Conservation (phyloP, 2,888 invertebrate genomes). For the Colostygia pectinataria region DNA sequence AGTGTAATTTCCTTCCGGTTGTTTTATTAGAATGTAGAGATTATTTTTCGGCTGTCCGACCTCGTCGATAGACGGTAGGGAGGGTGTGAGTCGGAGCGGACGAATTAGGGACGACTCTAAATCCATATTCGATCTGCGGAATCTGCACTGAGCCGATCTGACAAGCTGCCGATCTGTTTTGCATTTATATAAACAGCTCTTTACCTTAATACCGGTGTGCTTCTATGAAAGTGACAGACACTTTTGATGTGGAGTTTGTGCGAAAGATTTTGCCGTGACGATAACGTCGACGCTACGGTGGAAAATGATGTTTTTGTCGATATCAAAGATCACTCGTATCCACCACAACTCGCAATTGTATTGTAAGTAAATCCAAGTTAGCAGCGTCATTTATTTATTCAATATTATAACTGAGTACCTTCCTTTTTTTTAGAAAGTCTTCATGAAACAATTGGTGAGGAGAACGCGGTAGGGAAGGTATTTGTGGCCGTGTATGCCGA, state of each 20-base stretch:
- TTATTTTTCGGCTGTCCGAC: constrained; percentile 79
- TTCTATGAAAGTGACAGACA: constrained; percentile 50
- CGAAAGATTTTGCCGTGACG: constrained; percentile 2
- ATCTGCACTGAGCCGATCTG: constrained; percentile 79
- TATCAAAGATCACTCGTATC: neutral
- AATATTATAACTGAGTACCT: too few species aligned
- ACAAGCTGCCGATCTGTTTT: constrained; percentile 82
- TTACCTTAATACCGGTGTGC: constrained; percentile 66
- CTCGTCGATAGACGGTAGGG: constrained; percentile 59
- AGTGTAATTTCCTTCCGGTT: constrained; percentile 38
- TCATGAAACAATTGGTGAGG: constrained; percentile 1
- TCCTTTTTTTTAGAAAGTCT: too few species aligned
- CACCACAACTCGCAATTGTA: too few species aligned
- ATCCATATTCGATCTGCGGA: constrained; percentile 81
- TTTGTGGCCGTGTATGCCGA: constrained; percentile 38
- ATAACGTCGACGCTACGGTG: neutral
- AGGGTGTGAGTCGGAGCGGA: constrained; percentile 64
- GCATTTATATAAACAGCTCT: constrained; percentile 82
- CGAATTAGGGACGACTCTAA: constrained; percentile 73
- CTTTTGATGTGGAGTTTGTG: constrained; percentile 15
- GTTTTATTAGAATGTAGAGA: constrained; percentile 53
- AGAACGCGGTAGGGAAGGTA: constrained; percentile 31
- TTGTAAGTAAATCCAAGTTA: too few species aligned
- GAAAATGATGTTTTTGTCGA: neutral
- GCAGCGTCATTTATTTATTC: too few species aligned